Conservation (phyloP, 2,888 invertebrate genomes). For the Pocota personata region DNA sequence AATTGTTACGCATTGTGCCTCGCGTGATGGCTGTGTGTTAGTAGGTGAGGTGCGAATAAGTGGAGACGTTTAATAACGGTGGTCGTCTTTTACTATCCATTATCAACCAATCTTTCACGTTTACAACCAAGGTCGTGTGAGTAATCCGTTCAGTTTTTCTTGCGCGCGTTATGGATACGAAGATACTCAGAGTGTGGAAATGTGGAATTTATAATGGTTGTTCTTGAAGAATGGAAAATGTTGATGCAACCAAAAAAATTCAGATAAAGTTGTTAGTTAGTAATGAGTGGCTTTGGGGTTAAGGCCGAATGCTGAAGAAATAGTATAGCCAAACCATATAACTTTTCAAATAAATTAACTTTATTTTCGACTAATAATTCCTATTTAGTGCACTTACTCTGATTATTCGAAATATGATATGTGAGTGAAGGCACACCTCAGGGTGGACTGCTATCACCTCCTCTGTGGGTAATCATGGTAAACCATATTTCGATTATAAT, state of each 20-base stretch:
- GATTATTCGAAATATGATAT: too few species aligned
- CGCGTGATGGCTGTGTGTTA: not conserved
- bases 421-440: too few species aligned
- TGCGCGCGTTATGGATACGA: not conserved
- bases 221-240: not conserved
- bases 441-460: too few species aligned
- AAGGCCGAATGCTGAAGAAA: too few species aligned
- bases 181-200: not conserved
- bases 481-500: too few species aligned
- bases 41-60: slow-evolving; percentile 15
- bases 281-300: not conserved
- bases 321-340: too few species aligned
- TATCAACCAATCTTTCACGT: not conserved
- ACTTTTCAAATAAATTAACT: too few species aligned
- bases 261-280: not conserved
- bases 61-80: slow-evolving; percentile 1
- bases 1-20: not conserved
- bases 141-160: not conserved
- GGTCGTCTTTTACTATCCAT: not conserved
- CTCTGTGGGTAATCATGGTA: too few species aligned
- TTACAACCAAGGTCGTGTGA: slow-evolving; percentile 5
- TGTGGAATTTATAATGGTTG: not conserved
- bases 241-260: not conserved
- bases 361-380: too few species aligned
- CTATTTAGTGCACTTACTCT: too few species aligned